These are phyloP conservation scores for Darevskia nairensis DNA, from an alignment of 2,797 vertebrate species.

Conservation along the genomic window DNA sequence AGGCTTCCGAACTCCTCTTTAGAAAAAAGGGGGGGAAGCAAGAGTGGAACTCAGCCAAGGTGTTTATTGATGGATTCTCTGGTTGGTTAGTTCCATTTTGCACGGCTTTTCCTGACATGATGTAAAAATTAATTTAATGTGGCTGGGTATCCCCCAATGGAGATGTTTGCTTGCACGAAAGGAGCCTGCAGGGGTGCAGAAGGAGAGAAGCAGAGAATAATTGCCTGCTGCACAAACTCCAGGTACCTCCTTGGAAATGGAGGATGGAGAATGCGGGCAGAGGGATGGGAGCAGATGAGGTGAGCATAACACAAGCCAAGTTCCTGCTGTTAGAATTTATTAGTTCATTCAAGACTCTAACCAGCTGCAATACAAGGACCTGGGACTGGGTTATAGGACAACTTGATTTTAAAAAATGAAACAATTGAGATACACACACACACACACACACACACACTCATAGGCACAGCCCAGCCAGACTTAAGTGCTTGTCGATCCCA, in stretches of 20 bases:
- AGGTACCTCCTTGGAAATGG: not conserved
- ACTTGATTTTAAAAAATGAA: not conserved
- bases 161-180: conserved; percentile 8
- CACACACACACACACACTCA: too few relatives aligned
- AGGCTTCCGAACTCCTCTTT: conserved; percentile 14
- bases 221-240: not conserved
- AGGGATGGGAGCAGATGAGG: not conserved
- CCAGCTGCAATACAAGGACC: not conserved
- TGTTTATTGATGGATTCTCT: conserved; percentile 37
- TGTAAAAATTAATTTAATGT: conserved; percentile 50
- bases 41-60: conserved; percentile 19
- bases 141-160: conserved; percentile 25
- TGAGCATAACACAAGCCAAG: not conserved
- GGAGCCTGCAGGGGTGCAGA: not conserved
- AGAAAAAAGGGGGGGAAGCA: too few relatives aligned
- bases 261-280: not conserved
- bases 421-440: too few relatives aligned
- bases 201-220: not conserved
- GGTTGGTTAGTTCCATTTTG: conserved; percentile 39
- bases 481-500: not conserved
- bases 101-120: conserved; percentile 22
- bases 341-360: not conserved
- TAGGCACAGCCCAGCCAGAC: not conserved
- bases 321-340: not conserved
- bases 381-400: not conserved